A percentile compares a stretch with the other conserved stretches of the same genome.
phyloP scores from a whole-genome alignment of 2,888 invertebrate genomes.

The Trachelus troglodyta region DNA sequence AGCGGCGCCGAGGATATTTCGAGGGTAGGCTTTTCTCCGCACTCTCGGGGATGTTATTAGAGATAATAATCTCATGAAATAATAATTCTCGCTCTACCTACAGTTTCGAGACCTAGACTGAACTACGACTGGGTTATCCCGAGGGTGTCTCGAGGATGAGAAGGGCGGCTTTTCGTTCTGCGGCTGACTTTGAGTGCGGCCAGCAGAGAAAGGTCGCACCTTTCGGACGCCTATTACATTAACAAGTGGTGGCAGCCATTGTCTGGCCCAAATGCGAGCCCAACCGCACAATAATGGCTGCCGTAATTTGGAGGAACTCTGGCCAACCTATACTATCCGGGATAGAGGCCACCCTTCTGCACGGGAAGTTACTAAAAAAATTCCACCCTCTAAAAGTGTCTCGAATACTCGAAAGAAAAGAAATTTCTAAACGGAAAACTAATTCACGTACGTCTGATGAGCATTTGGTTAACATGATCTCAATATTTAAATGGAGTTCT shows the following conservation, averaged over 20 bases:
- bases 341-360: neutral
- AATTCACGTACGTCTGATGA: neutral
- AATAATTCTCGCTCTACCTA: conserved; percentile 48
- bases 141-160: conserved; percentile 1
- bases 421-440: neutral
- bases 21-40: conserved; percentile 1
- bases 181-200: conserved; percentile 26
- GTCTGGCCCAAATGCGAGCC: conserved; percentile 55
- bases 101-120: neutral
- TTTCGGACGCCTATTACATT: conserved; percentile 61
- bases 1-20: conserved; percentile 9
- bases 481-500: neutral
- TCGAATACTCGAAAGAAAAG: neutral
- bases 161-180: conserved; percentile 31
- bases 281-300: conserved; percentile 57
- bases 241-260: conserved; percentile 63
- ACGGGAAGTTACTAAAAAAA: neutral
- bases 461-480: neutral
- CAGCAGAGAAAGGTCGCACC: conserved; percentile 30
- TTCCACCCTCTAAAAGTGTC: neutral
- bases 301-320: conserved; percentile 53
- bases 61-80: conserved; percentile 66
- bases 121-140: neutral
- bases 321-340: conserved; percentile 24
- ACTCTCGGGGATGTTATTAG: conserved; percentile 55